Base-by-base conservation (phyloP, 2,797 vertebrate genomes). In the Helarctos malayanus region DNA sequence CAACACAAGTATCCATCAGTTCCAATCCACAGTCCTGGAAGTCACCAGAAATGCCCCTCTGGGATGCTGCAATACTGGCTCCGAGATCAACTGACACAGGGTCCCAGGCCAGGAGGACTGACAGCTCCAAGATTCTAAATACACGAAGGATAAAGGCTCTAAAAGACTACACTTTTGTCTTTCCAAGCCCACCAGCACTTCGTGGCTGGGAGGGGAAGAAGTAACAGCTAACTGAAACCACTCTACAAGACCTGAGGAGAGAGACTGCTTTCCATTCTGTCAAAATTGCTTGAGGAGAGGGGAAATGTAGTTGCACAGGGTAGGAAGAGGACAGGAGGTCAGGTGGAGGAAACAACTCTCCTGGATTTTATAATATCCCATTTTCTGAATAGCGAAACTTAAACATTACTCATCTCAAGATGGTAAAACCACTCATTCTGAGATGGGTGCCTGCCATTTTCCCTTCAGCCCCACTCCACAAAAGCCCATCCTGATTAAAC, bases 341-440 rank as follows among this genome's bases (percentile, higher is more conserved):
- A 16, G 19, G 11, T 3, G 61, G 27, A 92, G 21, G 65, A 35
- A 80, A 83, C 75, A 27, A 23, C 2, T 2, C 38, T 35, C n/a
- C 57, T n/a, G 7, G 69, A 54, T 38, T 85, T 10, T 47, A 12
- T 10, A 78, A n/a, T 27, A 61, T 1, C 54, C 12, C 29, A 45
- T 73, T 91, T 90, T 79, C 32, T 29, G 10, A 90, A 52, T 32
- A 80, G 52, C 57, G 56, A 47, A 29, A 86, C 68, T 41, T 19
- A 61, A 79, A 38, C n/a, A 97, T 96, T 96, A 97, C 88, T 97
- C 95, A 97, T 94, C 92, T 80, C 94, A 96, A 83, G 49, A 90
- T 47, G 80, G 73, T 23, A 96, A 80, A 88, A 91, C 18, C 21
- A 32, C 92, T 95, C 90, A 96, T 97, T 97, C 96, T 97, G 96